These are phyloP conservation scores for Acyrthosiphon pisum DNA, from an alignment of 1,140 invertebrate genomes.

Conservation along the genomic window DNA sequence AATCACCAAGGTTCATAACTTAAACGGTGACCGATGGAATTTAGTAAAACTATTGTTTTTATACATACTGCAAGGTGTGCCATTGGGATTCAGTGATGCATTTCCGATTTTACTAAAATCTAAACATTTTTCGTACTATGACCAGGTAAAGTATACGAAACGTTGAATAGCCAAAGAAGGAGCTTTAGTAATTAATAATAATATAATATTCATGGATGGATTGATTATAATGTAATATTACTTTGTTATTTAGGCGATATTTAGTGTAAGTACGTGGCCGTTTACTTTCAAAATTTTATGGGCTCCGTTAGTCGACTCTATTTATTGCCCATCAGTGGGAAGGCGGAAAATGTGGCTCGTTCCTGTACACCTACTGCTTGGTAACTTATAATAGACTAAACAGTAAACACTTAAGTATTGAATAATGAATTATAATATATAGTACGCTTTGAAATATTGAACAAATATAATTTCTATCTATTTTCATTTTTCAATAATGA, in stretches of 20 bases:
- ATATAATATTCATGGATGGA: not conserved
- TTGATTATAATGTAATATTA: not conserved
- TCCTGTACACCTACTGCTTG: not conserved
- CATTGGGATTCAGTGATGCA: conserved; percentile 10
- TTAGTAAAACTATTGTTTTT: conserved; percentile 2
- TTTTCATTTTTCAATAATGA: not conserved
- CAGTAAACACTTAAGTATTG: not conserved
- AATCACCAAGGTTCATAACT: not conserved
- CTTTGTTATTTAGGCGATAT: not conserved
- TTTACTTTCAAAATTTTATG: conserved; percentile 19
- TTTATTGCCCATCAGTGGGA: not conserved
- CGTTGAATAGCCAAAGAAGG: not conserved
- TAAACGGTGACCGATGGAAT: not conserved
- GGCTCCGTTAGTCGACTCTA: not conserved
- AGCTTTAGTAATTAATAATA: not conserved
- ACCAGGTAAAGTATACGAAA: not conserved
- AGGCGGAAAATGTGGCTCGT: not conserved
- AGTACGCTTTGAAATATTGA: not conserved
- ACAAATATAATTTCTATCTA: not conserved
- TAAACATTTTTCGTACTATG: not conserved
- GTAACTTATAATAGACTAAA: not conserved
- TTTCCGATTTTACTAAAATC: conserved; percentile 10
- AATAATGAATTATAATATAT: not conserved
- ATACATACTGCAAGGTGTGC: not conserved
- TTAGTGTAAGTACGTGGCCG: not conserved